A percentile compares a stretch with the other conserved stretches of the same genome.
Conservation (phyloP, 2,888 invertebrate genomes). For the Papilio protenor region DNA sequence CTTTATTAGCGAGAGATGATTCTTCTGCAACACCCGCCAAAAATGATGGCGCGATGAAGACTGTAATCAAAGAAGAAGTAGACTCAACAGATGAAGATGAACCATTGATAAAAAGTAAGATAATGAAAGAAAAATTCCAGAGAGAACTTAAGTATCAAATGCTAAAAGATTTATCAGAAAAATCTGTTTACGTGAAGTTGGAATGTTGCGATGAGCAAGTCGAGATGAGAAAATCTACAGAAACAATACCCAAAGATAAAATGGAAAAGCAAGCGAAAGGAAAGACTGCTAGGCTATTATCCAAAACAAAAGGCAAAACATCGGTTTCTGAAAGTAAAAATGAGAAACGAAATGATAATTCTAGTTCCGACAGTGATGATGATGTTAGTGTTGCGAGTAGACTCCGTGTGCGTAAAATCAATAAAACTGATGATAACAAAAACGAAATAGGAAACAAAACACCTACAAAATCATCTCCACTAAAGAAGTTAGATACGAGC, state of each 20-base stretch:
- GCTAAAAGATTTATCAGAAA: conserved; percentile 77
- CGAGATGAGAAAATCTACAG: conserved; percentile 68
- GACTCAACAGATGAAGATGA: conserved; percentile 78
- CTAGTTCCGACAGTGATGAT: conserved; percentile 76
- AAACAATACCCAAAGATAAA: conserved; percentile 65
- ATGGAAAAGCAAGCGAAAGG: conserved; percentile 65
- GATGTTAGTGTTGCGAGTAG: conserved; percentile 73
- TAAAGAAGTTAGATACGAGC: conserved; percentile 67
- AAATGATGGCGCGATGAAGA: conserved; percentile 58
- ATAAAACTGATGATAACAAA: conserved; percentile 77
- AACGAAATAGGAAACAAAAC: conserved; percentile 58
- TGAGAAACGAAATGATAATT: conserved; percentile 64
- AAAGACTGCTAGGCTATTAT: conserved; percentile 62
- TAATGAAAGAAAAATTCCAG: conserved; percentile 73
- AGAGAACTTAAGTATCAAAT: conserved; percentile 73
- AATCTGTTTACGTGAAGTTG: conserved; percentile 78
- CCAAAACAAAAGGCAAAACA: conserved; percentile 66
- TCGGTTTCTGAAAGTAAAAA: conserved; percentile 65
- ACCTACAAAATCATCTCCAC: conserved; percentile 66
- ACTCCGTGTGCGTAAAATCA: conserved; percentile 76
- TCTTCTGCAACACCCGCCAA: conserved; percentile 45
- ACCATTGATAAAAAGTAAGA: conserved; percentile 75
- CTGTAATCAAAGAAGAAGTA: conserved; percentile 67
- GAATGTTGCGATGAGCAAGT: conserved; percentile 80
- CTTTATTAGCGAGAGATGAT: conserved; percentile 40